Evolutionary conservation across 2,113 vertebrate species (phyloP).

Genomic region (Silurus meridionalis): DNA sequence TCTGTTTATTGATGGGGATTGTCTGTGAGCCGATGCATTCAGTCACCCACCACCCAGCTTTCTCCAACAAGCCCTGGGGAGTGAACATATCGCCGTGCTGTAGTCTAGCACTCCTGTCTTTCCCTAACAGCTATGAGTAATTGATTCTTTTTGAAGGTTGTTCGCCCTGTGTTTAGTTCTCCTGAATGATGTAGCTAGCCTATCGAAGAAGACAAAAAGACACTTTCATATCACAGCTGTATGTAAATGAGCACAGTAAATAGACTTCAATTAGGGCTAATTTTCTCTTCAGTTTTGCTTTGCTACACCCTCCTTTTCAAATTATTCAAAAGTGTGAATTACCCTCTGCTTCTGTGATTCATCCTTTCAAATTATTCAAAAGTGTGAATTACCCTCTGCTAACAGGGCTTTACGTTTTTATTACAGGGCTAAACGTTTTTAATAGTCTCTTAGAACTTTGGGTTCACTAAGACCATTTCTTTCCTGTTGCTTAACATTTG

Average conservation of each 20-base stretch:
- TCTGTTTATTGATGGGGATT: slow-evolving; percentile 49
- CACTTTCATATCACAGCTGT: slow-evolving; percentile 39
- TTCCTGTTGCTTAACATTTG: slow-evolving; percentile 1
- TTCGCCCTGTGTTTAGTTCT: slow-evolving; percentile 68
- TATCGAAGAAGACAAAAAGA: slow-evolving; percentile 33
- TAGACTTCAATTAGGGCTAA: slow-evolving; percentile 38
- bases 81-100: slow-evolving; percentile 76
- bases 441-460: not conserved
- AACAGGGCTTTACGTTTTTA: no score
- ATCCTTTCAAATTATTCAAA: slow-evolving; percentile 35
- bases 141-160: slow-evolving; percentile 77
- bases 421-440: no score
- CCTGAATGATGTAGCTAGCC: slow-evolving; percentile 77
- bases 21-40: slow-evolving; percentile 16
- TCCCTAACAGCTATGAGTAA: slow-evolving; percentile 80
- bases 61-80: slow-evolving; percentile 44
- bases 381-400: slow-evolving; percentile 3
- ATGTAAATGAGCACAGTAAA: slow-evolving; percentile 50
- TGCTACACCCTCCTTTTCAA: slow-evolving; percentile 27
- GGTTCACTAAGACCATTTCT: not conserved
- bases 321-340: slow-evolving; percentile 39
- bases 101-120: slow-evolving; percentile 75
- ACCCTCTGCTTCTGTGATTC: not conserved
- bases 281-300: slow-evolving; percentile 27
- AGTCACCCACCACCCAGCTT: not conserved